Evolutionary conservation across 2,113 vertebrate genomes (phyloP).

Genomic region (Solenodon paradoxus): DNA sequence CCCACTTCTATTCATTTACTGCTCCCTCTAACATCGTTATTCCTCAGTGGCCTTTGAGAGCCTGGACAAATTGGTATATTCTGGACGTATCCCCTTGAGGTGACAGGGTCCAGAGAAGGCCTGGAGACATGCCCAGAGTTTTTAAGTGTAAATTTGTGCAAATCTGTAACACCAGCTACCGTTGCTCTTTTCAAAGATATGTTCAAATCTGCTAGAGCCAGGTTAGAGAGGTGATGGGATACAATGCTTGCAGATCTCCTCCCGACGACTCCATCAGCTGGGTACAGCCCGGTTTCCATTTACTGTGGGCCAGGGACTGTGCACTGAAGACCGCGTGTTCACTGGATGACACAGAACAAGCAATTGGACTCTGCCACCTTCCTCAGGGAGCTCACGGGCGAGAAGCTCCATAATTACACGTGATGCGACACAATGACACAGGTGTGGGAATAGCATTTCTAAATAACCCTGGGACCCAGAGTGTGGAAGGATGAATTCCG

Average conservation of each 20-base stretch:
- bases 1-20: not conserved
- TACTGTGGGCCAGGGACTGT: not conserved
- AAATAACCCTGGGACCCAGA: not conserved
- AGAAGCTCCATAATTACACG: not conserved
- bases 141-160: not conserved
- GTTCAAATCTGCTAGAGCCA: too few species aligned
- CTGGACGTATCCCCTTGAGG: not conserved
- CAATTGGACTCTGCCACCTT: rapidly evolving
- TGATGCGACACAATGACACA: rapidly evolving
- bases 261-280: too few species aligned
- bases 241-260: too few species aligned
- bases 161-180: rapidly evolving
- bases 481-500: not conserved
- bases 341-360: not conserved
- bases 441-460: rapidly evolving
- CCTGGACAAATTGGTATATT: not conserved
- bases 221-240: not conserved
- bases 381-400: too few species aligned
- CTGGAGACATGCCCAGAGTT: not conserved
- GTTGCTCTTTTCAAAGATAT: not conserved
- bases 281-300: not conserved
- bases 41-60: not conserved
- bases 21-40: rapidly evolving
- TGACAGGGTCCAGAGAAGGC: not conserved
- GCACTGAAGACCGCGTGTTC: too few species aligned